Conservation (phyloP, 2,113 vertebrate genomes). For the Mustela lutreola region DNA sequence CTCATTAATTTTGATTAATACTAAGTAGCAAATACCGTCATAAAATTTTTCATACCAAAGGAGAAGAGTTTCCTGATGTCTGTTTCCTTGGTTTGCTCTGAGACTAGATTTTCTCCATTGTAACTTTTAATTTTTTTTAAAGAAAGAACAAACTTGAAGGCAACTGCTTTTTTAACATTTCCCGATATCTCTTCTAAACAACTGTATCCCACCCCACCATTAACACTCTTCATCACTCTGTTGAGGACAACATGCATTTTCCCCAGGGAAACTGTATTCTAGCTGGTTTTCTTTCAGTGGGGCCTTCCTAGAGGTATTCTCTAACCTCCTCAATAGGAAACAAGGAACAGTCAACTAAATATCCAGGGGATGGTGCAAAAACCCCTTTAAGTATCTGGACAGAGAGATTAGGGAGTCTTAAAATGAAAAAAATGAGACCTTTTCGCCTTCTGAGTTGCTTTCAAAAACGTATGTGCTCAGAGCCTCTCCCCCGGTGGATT, state of each 20-base stretch:
- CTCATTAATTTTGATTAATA: not conserved
- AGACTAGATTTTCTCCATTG: not conserved
- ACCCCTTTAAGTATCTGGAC: not conserved
- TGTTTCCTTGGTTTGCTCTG: not conserved
- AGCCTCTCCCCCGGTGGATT: conserved; percentile 88
- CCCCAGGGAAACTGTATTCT: not conserved
- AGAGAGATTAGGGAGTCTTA: not conserved
- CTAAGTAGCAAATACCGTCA: not conserved
- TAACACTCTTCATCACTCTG: not conserved
- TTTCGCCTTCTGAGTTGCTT: conserved; percentile 99
- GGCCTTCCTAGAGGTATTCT: not conserved
- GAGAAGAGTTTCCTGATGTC: not conserved
- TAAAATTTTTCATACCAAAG: not conserved
- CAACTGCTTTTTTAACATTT: not conserved
- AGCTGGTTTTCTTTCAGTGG: not conserved
- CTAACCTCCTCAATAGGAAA: not conserved
- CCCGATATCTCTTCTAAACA: not conserved
- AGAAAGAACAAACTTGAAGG: not conserved
- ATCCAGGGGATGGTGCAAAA: not conserved
- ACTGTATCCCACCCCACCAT: not conserved
- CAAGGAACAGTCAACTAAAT: not conserved
- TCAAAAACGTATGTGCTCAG: conserved; percentile 96
- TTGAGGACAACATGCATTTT: not conserved
- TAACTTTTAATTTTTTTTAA: not conserved
- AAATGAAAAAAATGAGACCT: conserved; percentile 88